Conservation (phyloP, 2,797 vertebrate species). For the Notolepis coatsorum region DNA sequence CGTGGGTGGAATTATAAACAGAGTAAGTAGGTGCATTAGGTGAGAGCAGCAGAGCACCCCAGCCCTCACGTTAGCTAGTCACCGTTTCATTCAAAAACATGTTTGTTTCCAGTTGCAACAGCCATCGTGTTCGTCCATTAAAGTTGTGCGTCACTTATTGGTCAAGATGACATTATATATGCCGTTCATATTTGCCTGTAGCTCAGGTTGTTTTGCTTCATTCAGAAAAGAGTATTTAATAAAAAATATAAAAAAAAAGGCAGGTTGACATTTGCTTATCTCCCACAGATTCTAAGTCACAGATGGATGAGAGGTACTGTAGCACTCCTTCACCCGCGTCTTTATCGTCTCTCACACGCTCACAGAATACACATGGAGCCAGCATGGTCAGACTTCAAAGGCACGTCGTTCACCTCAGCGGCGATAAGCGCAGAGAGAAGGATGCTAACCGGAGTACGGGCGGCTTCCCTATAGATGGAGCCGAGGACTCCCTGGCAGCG, state of each 20-base stretch:
- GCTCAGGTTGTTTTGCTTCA: constrained; percentile 19
- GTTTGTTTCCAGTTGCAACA: constrained; percentile 13
- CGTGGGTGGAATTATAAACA: constrained; percentile 3
- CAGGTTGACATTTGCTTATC: constrained; percentile 21
- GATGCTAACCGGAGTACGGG: constrained; percentile 13
- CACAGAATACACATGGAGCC: constrained; percentile 13
- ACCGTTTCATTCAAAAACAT: constrained; percentile 14
- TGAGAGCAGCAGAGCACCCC: background rate
- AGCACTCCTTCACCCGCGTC: background rate
- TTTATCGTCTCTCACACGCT: constrained; percentile 24
- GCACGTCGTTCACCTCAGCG: constrained; percentile 31
- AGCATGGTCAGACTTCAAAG: constrained; percentile 46
- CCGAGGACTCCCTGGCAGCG: background rate
- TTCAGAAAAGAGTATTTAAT: constrained; percentile 22
- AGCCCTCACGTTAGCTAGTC: constrained; percentile 3
- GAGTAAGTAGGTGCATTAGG: constrained; percentile 3
- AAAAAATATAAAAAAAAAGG: no score
- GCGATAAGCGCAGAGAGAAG: constrained; percentile 33
- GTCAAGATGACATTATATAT: background rate
- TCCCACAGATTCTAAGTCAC: constrained; percentile 19
- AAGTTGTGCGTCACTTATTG: constrained; percentile 27
- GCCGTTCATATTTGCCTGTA: constrained; percentile 18
- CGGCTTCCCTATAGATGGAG: constrained; percentile 24
- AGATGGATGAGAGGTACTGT: constrained; percentile 18
- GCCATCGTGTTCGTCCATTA: constrained; percentile 32